Percentiles rank a stretch among this genome's conserved stretches.
phyloP scores from a whole-genome alignment of 2,113 vertebrate species.

The Perccottus glenii region DNA sequence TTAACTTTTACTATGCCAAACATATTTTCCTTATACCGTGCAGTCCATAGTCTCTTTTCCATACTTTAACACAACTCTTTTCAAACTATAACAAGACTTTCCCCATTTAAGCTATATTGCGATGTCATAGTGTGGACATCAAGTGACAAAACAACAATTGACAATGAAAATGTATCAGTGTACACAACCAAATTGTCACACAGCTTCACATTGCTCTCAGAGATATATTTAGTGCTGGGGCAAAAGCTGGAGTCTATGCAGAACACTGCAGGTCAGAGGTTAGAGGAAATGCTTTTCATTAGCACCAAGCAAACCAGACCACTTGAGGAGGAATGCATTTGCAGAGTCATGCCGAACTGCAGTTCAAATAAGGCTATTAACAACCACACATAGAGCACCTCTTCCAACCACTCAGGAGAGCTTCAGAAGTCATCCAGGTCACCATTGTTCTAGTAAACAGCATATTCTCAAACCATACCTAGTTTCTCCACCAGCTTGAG shows the following conservation, averaged over 20 bases:
- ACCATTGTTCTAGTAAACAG: background rate
- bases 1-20: too few species aligned
- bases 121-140: too few species aligned
- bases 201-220: too few species aligned
- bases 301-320: background rate
- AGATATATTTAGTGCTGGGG: too few species aligned
- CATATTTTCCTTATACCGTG: too few species aligned
- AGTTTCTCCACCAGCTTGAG: slow-evolving; percentile 97
- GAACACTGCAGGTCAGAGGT: slow-evolving; percentile 1
- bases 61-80: too few species aligned
- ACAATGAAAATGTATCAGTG: too few species aligned
- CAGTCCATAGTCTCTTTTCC: too few species aligned
- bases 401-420: slow-evolving; percentile 9
- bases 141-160: too few species aligned
- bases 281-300: background rate
- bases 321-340: slow-evolving; percentile 8
- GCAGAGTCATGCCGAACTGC: background rate
- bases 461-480: slow-evolving; percentile 74
- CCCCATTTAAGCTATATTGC: too few species aligned
- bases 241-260: background rate
- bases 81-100: too few species aligned
- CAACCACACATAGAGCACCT: background rate
- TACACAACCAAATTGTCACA: too few species aligned
- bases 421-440: background rate
- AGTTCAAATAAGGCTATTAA: slow-evolving; percentile 9